Conservation (phyloP, 92 coral and sea anemone genomes). For the Diadumene lineata region DNA sequence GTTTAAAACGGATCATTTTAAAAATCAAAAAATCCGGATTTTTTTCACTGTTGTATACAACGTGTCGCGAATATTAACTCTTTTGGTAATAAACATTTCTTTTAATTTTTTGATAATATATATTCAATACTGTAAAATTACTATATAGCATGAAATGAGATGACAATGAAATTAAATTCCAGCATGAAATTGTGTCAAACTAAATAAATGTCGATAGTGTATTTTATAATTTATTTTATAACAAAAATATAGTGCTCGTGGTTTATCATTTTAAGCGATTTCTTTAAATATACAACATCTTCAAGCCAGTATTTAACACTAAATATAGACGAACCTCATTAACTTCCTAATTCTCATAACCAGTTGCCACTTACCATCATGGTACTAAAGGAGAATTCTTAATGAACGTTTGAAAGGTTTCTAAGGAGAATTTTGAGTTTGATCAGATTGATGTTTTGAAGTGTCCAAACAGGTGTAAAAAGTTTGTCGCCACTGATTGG, state of each 20-base stretch:
- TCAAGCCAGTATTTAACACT: conserved; percentile 8
- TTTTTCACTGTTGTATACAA: neutral
- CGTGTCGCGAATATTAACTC: neutral
- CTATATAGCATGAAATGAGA: too few species aligned
- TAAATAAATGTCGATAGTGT: too few species aligned
- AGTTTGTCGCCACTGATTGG: conserved; percentile 25
- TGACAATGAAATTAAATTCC: too few species aligned
- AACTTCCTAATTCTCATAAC: conserved; percentile 20
- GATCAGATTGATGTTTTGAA: conserved; percentile 17
- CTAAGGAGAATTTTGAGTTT: conserved; percentile 5
- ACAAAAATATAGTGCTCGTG: neutral
- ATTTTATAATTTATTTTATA: neutral
- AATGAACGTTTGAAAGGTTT: too few species aligned
- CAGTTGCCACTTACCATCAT: too few species aligned
- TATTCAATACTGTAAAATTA: too few species aligned
- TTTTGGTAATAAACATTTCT: neutral
- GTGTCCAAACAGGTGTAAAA: conserved; percentile 31
- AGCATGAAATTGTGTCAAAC: too few species aligned
- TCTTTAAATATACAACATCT: conserved; percentile 11
- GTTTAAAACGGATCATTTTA: too few species aligned
- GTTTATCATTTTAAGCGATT: neutral
- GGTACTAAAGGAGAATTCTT: too few species aligned
- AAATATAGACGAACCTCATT: conserved; percentile 18
- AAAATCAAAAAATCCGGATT: too few species aligned
- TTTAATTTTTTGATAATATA: too few species aligned